Percentiles rank a stretch among this genome's conserved stretches.
phyloP scores from a whole-genome alignment of 2,888 invertebrate genomes.

The Heteropelma amictum region DNA sequence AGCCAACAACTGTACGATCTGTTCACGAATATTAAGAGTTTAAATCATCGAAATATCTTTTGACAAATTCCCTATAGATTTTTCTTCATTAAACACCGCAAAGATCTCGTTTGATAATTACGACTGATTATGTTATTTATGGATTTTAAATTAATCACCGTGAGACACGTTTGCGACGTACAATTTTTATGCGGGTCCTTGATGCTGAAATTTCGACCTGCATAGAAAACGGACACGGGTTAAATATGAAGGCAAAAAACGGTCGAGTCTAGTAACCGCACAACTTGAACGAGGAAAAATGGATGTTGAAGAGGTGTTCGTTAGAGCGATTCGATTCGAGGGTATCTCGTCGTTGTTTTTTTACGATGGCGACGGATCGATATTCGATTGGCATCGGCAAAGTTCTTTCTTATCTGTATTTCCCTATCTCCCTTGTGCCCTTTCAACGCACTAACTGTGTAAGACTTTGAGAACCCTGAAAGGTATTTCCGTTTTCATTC shows the following conservation, averaged over 20 bases:
- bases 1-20: too few relatives aligned
- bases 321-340: constrained; percentile 44
- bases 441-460: background rate
- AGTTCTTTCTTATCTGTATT: background rate
- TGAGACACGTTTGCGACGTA: background rate
- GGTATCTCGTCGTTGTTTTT: constrained; percentile 12
- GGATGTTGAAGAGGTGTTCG: constrained; percentile 51
- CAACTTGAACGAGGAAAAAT: constrained; percentile 48
- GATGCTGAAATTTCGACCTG: constrained; percentile 5
- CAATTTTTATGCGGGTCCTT: constrained; percentile 25
- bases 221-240: background rate
- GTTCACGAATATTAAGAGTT: too few relatives aligned
- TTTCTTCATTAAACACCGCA: too few relatives aligned
- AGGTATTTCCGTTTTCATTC: constrained; percentile 11
- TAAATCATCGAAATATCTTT: too few relatives aligned
- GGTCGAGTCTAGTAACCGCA: background rate
- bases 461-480: background rate
- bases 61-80: too few relatives aligned
- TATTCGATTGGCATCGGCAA: constrained; percentile 30
- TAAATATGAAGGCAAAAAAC: background rate
- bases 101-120: too few relatives aligned
- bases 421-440: background rate
- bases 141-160: constrained; percentile 48
- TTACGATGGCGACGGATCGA: constrained; percentile 41
- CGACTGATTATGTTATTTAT: constrained; percentile 37